These are phyloP conservation scores for Sebastes oblongus DNA, from an alignment of 2,797 vertebrate genomes.

Conservation along the genomic window DNA sequence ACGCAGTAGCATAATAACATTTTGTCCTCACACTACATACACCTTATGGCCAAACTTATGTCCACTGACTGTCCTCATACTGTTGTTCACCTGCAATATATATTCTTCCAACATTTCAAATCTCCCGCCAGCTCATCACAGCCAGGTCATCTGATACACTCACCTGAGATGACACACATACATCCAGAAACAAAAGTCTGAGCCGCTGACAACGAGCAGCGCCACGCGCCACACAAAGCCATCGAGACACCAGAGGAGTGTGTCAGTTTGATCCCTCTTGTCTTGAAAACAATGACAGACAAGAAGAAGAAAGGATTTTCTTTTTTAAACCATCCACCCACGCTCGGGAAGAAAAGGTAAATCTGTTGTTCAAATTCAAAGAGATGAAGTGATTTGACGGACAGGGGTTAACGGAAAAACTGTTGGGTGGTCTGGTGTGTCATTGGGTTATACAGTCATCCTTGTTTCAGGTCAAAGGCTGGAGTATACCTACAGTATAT, in stretches of 20 bases:
- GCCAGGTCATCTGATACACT: conserved; percentile 37
- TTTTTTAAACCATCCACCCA: not conserved
- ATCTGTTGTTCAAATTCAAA: conserved; percentile 29
- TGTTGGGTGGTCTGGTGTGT: not conserved
- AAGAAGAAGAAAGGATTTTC: conserved; percentile 2
- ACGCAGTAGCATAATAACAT: not conserved
- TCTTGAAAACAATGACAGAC: conserved; percentile 31
- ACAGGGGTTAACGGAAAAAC: conserved; percentile 27
- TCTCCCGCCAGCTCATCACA: conserved; percentile 19
- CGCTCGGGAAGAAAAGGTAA: conserved; percentile 1
- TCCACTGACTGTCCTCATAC: no score
- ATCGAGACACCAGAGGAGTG: conserved; percentile 13
- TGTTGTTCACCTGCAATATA: not conserved
- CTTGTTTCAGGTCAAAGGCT: not conserved
- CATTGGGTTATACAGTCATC: not conserved
- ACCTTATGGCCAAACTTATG: not conserved
- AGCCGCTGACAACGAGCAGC: not conserved
- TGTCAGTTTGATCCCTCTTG: conserved; percentile 49
- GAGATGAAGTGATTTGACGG: conserved; percentile 28
- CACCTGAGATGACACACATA: conserved; percentile 14
- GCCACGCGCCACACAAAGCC: conserved; percentile 41
- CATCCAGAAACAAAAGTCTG: conserved; percentile 23
- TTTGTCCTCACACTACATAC: no score
- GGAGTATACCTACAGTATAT: not conserved
- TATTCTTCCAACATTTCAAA: conserved; percentile 32